Percentiles rank a stretch among this genome's conserved stretches.
Conservation (phyloP, 2,888 invertebrate genomes). For the Theodoxus fluviatilis region DNA sequence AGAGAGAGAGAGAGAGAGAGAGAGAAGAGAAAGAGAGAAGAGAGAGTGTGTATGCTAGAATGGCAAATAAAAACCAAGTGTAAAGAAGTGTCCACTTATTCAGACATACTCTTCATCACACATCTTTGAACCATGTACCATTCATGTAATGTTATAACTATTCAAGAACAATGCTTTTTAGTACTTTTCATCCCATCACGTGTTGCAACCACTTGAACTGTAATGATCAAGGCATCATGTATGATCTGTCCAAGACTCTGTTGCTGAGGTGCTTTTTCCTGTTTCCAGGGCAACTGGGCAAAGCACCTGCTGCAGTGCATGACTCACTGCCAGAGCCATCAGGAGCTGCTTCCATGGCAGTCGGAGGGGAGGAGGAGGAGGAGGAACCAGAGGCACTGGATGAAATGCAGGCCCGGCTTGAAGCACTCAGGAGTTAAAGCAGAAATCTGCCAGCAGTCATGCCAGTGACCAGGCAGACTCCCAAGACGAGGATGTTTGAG, state of each 20-base stretch:
- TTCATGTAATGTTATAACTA: neutral
- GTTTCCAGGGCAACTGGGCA: conserved; percentile 78
- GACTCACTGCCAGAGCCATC: conserved; percentile 67
- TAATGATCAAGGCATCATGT: no score
- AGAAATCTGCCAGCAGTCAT: no score
- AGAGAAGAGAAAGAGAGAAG: no score
- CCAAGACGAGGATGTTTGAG: no score
- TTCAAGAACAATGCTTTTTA: neutral
- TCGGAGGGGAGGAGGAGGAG: conserved; percentile 68
- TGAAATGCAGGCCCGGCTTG: conserved; percentile 88
- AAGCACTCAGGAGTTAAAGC: conserved; percentile 87
- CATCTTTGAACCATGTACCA: neutral
- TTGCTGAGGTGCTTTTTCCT: neutral
- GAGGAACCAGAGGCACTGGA: conserved; percentile 84
- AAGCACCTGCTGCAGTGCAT: conserved; percentile 77
- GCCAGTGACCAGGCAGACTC: no score
- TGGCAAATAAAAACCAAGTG: no score
- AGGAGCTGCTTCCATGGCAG: conserved; percentile 47
- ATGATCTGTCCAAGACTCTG: neutral
- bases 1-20: no score
- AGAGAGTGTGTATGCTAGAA: no score
- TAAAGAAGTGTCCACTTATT: no score
- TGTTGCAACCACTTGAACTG: no score
- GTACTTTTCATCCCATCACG: neutral
- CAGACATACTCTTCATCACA: no score